These are phyloP conservation scores for Eucera pruinosa DNA, from an alignment of 2,888 invertebrate species.

Conservation along the genomic window DNA sequence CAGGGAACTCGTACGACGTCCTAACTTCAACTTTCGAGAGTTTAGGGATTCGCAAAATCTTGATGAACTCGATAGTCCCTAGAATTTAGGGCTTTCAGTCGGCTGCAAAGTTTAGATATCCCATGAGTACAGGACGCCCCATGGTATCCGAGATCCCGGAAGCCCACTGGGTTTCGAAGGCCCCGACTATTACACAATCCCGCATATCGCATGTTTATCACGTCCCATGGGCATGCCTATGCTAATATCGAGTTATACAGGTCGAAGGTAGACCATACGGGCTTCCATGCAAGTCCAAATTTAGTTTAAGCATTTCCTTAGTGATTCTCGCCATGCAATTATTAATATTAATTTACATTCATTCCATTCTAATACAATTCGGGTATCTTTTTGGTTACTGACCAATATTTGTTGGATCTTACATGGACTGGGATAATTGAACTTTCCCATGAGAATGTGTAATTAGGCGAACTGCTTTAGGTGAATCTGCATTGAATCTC, in stretches of 20 bases:
- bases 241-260: constrained; percentile 22
- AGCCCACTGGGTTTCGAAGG: constrained; percentile 2
- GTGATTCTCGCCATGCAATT: background rate
- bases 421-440: background rate
- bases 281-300: too few relatives aligned
- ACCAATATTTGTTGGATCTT: background rate
- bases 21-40: background rate
- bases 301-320: background rate
- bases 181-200: constrained; percentile 23
- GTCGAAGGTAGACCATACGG: background rate
- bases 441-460: background rate
- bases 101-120: background rate
- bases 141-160: background rate
- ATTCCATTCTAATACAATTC: background rate
- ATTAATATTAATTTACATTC: background rate
- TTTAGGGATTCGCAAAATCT: background rate
- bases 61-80: background rate
- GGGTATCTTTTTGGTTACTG: background rate
- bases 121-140: background rate
- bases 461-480: too few relatives aligned
- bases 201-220: constrained; percentile 17
- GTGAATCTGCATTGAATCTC: too few relatives aligned
- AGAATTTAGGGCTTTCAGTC: constrained; percentile 8
- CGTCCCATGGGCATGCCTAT: constrained; percentile 16
- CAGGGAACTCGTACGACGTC: background rate